Evolutionary conservation across 2,888 invertebrate species (phyloP).

Genomic region (Brachylomia viminalis): DNA sequence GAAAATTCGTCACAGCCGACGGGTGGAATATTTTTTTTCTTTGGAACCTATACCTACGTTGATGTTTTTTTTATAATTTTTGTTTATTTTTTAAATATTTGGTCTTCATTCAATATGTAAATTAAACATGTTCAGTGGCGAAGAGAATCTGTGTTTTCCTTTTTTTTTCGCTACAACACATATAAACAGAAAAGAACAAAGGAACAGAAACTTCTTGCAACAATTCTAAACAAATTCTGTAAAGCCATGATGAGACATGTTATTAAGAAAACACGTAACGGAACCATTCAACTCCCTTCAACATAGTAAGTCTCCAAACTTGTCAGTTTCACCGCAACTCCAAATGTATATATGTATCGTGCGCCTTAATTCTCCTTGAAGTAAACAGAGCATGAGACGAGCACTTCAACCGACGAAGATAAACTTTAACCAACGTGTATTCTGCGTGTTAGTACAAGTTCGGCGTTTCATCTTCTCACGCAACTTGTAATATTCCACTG

Average conservation of each 20-base stretch:
- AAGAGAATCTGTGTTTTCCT: too few relatives aligned
- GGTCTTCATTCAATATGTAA: too few relatives aligned
- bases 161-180: too few relatives aligned
- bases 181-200: not conserved
- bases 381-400: conserved; percentile 53
- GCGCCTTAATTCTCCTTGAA: conserved; percentile 44
- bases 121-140: too few relatives aligned
- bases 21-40: too few relatives aligned
- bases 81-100: too few relatives aligned
- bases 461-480: conserved; percentile 48
- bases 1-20: too few relatives aligned
- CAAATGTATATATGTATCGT: conserved; percentile 36
- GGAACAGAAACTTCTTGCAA: not conserved
- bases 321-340: conserved; percentile 53
- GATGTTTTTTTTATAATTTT: too few relatives aligned
- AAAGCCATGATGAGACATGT: not conserved
- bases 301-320: conserved; percentile 42
- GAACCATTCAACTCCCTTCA: conserved; percentile 18
- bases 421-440: conserved; percentile 52
- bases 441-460: conserved; percentile 45
- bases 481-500: conserved; percentile 39
- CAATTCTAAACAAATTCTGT: not conserved
- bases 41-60: too few relatives aligned
- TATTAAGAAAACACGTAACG: not conserved
- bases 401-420: conserved; percentile 49